phyloP scores from a whole-genome alignment of 37 sponge, comb jelly and placozoan genomes.

The Axinella damicornis region DNA sequence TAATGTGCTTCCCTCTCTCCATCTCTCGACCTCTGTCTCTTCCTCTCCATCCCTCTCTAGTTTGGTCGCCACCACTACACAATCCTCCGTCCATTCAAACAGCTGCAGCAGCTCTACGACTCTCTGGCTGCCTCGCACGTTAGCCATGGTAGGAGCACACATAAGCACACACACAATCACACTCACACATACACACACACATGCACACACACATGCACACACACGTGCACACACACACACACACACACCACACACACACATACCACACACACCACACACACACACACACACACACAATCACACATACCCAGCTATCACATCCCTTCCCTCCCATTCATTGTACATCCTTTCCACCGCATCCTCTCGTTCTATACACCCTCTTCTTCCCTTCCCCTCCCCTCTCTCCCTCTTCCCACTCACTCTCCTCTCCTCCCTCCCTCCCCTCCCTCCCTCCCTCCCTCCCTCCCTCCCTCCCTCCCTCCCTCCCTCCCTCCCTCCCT shows the following conservation, averaged over 20 bases:
- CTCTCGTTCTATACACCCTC: conserved; percentile 11
- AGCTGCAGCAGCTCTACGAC: conserved; percentile 32
- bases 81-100: conserved; percentile 23
- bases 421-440: not conserved
- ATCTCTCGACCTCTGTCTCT: too few species aligned
- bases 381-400: conserved; percentile 4
- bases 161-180: too few species aligned
- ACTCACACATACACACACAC: not conserved
- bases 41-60: conserved; percentile 25
- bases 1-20: too few species aligned
- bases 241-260: too few species aligned
- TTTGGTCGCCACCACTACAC: conserved; percentile 39
- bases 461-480: not conserved
- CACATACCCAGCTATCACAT: too few species aligned
- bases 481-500: conserved; percentile 5
- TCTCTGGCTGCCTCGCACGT: not conserved
- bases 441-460: not conserved
- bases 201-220: too few species aligned
- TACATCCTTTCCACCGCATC: not conserved
- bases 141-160: not conserved
- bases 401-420: not conserved
- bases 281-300: not conserved
- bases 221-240: too few species aligned
- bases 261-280: not conserved
- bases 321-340: not conserved